Percentiles rank a stretch among this genome's conserved stretches.
These are phyloP conservation scores for Himalopsyche japonica DNA, from an alignment of 2,888 invertebrate species.

Conservation along the genomic window DNA sequence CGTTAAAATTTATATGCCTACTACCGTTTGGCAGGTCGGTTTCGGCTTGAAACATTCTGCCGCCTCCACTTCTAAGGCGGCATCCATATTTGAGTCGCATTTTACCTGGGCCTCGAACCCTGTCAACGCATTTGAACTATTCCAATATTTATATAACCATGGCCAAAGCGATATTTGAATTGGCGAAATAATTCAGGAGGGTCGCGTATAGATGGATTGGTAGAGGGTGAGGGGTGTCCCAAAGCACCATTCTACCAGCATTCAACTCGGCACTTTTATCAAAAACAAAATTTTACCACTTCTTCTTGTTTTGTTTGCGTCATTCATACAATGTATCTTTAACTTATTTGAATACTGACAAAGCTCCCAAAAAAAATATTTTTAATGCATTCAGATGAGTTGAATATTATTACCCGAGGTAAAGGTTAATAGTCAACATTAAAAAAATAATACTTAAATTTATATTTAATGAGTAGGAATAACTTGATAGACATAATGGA, in stretches of 20 bases:
- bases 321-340: too few relatives aligned
- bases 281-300: not conserved
- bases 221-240: constrained; percentile 6
- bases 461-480: too few relatives aligned
- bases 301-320: too few relatives aligned
- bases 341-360: too few relatives aligned
- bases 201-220: constrained; percentile 40
- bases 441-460: too few relatives aligned
- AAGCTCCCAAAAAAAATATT: too few relatives aligned
- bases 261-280: not conserved
- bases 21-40: not conserved
- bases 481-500: too few relatives aligned
- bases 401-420: too few relatives aligned
- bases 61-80: not conserved
- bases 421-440: too few relatives aligned
- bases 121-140: constrained; percentile 41
- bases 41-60: not conserved
- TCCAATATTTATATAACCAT: constrained; percentile 40
- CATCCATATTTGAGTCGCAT: constrained; percentile 25
- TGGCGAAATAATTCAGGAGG: constrained; percentile 41
- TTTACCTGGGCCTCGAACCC: constrained; percentile 30
- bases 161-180: constrained; percentile 40
- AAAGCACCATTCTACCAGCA: not conserved
- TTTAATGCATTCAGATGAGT: too few relatives aligned
- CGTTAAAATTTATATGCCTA: constrained; percentile 28